A percentile compares a stretch with the other conserved stretches of the same genome.
These are phyloP conservation scores for Colossoma macropomum DNA, from an alignment of 2,113 vertebrate species.

Conservation along the genomic window DNA sequence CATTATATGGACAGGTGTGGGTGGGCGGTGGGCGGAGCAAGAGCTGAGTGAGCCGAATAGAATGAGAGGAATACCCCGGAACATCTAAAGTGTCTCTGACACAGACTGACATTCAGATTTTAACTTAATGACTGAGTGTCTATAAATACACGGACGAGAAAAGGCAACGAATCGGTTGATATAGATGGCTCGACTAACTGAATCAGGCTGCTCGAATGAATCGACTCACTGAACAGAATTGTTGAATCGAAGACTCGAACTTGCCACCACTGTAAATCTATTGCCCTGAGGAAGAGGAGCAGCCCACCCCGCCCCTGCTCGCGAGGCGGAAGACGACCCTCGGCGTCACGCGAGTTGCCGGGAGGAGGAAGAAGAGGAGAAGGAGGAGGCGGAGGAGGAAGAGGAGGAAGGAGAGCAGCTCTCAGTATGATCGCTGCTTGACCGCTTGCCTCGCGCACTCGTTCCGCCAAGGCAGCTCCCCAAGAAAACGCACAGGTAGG, in stretches of 20 bases:
- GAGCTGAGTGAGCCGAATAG: neutral
- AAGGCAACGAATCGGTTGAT: neutral
- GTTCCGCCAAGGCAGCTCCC: conserved; percentile 52
- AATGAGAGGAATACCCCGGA: neutral
- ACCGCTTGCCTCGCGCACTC: conserved; percentile 45
- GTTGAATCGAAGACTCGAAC: neutral
- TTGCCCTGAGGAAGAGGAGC: neutral
- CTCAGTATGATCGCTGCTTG: conserved; percentile 58
- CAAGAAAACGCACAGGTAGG: conserved; percentile 59
- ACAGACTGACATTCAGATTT: no score
- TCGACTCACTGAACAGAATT: neutral
- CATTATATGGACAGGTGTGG: neutral
- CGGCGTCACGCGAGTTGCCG: conserved; percentile 34
- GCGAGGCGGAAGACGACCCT: neutral
- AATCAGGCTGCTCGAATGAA: neutral
- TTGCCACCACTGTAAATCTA: neutral
- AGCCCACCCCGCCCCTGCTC: neutral
- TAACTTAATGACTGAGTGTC: no score
- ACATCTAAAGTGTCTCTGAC: no score
- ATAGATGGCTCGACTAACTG: neutral
- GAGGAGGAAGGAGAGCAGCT: conserved; percentile 28
- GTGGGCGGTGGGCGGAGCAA: neutral
- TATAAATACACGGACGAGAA: no score
- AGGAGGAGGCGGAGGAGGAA: conserved; percentile 14
- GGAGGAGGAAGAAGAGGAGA: conserved; percentile 13